phyloP scores from a whole-genome alignment of 2,888 invertebrate species.

The Cantharis rustica region DNA sequence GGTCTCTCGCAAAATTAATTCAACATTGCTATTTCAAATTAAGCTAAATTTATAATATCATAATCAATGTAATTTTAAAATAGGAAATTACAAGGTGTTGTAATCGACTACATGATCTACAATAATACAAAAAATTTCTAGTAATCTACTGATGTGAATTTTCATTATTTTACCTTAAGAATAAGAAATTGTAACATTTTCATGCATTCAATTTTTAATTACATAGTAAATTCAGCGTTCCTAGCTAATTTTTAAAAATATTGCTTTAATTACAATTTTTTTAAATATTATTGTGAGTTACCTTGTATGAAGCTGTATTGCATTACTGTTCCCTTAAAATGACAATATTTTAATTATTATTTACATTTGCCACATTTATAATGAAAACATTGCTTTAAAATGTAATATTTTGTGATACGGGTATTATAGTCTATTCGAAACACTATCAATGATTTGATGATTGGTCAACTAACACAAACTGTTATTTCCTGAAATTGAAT shows the following conservation, averaged over 20 bases:
- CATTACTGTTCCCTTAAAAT: not conserved
- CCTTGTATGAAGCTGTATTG: not conserved
- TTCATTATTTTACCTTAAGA: not conserved
- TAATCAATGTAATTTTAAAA: not conserved
- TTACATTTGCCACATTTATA: not conserved
- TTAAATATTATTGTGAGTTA: not conserved
- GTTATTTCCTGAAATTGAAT: constrained; percentile 15
- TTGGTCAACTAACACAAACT: constrained; percentile 19
- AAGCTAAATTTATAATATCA: not conserved
- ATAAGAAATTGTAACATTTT: not conserved
- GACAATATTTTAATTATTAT: not conserved
- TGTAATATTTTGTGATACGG: not conserved
- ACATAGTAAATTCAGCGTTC: not conserved
- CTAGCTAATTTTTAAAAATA: not conserved
- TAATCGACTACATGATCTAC: not conserved
- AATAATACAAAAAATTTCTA: not conserved
- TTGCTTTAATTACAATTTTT: not conserved
- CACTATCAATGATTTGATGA: not conserved
- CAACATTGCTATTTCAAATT: not conserved
- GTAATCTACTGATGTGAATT: not conserved
- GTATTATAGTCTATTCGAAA: not conserved
- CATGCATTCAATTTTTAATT: not conserved
- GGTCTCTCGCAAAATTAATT: not conserved
- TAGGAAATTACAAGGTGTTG: not conserved
- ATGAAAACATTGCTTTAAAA: not conserved